These are phyloP conservation scores for Rhopalosiphum nymphaeae DNA, from an alignment of 2,888 invertebrate species.

Conservation along the genomic window DNA sequence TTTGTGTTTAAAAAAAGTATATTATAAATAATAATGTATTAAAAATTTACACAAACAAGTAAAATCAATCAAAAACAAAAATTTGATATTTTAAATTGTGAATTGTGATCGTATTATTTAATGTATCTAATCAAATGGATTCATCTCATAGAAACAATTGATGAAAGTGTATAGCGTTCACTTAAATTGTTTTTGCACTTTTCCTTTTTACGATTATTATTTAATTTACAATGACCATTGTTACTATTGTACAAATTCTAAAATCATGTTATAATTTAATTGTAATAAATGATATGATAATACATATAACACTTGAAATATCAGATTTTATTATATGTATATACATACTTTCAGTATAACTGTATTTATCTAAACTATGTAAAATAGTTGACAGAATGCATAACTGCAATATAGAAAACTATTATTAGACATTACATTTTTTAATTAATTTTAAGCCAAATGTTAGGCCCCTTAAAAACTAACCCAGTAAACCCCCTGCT, in stretches of 20 bases:
- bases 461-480: not conserved
- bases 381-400: constrained; percentile 12
- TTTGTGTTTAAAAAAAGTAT: not conserved
- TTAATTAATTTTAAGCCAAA: not conserved
- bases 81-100: not conserved
- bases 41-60: not conserved
- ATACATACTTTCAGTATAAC: not conserved
- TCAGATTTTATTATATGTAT: not conserved
- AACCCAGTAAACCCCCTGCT: not conserved
- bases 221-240: not conserved
- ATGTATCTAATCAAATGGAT: constrained; percentile 1
- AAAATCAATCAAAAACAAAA: not conserved
- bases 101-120: constrained; percentile 22
- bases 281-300: not conserved
- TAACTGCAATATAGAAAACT: not conserved
- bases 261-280: not conserved
- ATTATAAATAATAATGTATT: not conserved
- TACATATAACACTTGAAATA: not conserved
- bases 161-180: constrained; percentile 23
- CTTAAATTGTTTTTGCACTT: not conserved
- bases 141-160: constrained; percentile 5
- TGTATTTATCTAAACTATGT: not conserved
- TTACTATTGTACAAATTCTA: not conserved
- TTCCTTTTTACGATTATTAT: constrained; percentile 9
- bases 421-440: constrained; percentile 36